Evolutionary conservation across 2,888 invertebrate species (phyloP), one percentile per base, ranked within the genome.

Genomic region (Drosophila anomalata): DNA sequence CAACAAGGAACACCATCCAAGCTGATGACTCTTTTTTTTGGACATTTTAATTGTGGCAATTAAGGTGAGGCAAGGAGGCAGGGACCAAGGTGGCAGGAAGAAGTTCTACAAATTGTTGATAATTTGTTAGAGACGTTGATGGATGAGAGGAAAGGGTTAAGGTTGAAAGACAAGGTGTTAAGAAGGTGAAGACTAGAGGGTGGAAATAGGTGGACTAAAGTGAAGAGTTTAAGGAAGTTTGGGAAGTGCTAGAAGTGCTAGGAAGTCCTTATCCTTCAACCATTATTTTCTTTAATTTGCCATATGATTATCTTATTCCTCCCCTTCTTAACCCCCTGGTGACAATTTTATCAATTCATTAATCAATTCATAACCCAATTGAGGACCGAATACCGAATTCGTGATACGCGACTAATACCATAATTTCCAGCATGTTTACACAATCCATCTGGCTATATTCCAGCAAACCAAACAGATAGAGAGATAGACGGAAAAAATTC

Each of bases 391-490:
- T 24, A 29, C 46, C 42, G 42, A 65, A 17, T 44, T 65, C 33
- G 63, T 65, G 63, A 63, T 63, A 63, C 46, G 66, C 66, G 65
- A 65, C 79, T 78, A 84, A 79, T 87, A 69, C 88, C 83, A 87
- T 87, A 87, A 84, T 84, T 85, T 84, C 84, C 63, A 77, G 36
- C 79, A 58, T 84, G 83, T 87, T 84, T 84, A 87, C 86, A 84
- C 88, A 87, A 84, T 87, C 88, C 83, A 85, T 85, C 87, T 83
- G 83, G 86, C 85, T 83, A 67, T 76, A 83, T 87, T 73, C 60
- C 56, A 66, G 61, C 56, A 65, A 73, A 58, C 69, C 52, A 63
- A 69, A 72, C 70, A 73, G 59, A 65, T 53, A 65, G 36, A 22
- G 52, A 22, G 52, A 31, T 29, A 50, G 12, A 20, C 12, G 11